Conservation (phyloP, 1,140 invertebrate genomes). For the Neotoxoptera formosana region DNA sequence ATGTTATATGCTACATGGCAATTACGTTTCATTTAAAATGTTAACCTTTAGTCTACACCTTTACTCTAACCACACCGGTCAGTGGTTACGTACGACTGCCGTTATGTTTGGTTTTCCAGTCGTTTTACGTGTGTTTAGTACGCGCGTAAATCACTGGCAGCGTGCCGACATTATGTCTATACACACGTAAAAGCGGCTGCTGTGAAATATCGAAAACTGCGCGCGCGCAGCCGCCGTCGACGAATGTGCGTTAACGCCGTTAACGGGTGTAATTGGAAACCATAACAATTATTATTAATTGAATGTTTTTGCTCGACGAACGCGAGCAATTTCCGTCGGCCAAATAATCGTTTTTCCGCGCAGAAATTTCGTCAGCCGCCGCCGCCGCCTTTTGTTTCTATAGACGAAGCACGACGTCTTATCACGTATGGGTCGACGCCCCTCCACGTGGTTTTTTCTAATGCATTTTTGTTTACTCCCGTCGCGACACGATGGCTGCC, state of each 20-base stretch:
- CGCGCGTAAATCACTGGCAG: background rate
- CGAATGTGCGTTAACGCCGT: background rate
- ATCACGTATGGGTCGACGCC: background rate
- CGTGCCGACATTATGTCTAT: background rate
- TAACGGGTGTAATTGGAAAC: background rate
- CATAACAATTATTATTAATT: slow-evolving; percentile 23
- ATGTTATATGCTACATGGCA: too few relatives aligned
- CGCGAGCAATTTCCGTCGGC: background rate
- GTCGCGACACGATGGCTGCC: background rate
- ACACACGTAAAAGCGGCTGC: too few relatives aligned
- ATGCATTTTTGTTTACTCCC: too few relatives aligned
- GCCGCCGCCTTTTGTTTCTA: background rate
- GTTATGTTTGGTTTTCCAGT: background rate
- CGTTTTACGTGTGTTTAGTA: background rate
- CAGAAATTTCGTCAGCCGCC: background rate
- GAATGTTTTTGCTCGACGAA: background rate
- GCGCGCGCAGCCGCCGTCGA: background rate
- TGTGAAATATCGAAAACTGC: background rate
- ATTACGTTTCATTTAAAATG: background rate
- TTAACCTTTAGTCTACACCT: background rate
- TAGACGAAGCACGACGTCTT: background rate
- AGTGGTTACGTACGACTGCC: too few relatives aligned
- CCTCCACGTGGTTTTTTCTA: background rate
- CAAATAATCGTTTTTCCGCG: background rate
- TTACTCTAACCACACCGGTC: too few relatives aligned